A percentile compares a stretch with the other conserved stretches of the same genome.
Conservation (phyloP, 2,113 vertebrate genomes). For the Petrocephalus zakoni region DNA sequence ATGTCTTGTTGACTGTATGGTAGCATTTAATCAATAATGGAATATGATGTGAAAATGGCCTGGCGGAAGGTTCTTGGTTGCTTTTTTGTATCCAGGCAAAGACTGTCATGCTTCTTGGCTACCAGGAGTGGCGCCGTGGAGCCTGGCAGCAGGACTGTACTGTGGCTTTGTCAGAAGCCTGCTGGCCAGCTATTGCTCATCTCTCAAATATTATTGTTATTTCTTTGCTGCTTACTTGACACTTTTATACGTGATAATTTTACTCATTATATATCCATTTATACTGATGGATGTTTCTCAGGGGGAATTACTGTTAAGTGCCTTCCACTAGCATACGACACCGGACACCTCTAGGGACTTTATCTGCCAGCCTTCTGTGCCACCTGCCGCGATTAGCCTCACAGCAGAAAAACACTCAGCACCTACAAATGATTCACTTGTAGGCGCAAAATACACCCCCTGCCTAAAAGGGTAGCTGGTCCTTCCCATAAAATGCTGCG, state of each 20-base stretch:
- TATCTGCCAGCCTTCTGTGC: background rate
- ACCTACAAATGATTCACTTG: background rate
- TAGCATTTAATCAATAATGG: background rate
- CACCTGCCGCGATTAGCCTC: background rate
- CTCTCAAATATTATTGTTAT: background rate
- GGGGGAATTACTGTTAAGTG: background rate
- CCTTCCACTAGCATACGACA: background rate
- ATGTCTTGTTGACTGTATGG: background rate
- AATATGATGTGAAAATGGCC: background rate
- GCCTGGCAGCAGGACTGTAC: background rate
- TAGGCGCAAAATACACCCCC: background rate
- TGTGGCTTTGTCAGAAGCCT: background rate
- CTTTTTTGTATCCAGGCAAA: background rate
- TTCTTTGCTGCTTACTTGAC: background rate
- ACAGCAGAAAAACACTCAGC: background rate
- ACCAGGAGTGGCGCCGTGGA: background rate
- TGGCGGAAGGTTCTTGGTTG: background rate
- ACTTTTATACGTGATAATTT: background rate
- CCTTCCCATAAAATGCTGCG: background rate
- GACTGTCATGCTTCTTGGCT: background rate
- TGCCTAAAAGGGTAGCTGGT: background rate
- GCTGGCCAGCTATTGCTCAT: background rate
- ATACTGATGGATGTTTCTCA: background rate
- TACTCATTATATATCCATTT: slow-evolving; percentile 4
- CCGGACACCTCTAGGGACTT: background rate